Conservation (phyloP, 2,113 vertebrate species). For the Parus major region DNA sequence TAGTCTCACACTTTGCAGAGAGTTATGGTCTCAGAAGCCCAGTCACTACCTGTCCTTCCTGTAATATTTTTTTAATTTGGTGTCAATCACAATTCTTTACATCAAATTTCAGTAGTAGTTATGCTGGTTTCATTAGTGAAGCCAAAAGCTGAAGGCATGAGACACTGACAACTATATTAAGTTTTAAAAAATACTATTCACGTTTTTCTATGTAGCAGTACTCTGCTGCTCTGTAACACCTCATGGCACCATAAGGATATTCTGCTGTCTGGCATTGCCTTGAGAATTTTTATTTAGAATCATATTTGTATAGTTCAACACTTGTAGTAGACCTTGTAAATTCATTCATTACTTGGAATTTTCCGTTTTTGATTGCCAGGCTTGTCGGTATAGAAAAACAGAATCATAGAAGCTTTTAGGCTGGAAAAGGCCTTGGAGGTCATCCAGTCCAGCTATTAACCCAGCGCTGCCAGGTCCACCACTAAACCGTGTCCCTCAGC, state of each 20-base stretch:
- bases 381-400: not conserved
- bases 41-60: not conserved
- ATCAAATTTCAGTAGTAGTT: not conserved
- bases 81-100: not conserved
- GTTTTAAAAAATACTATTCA: not conserved
- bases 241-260: not conserved
- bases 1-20: not conserved
- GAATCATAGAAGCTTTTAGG: not conserved
- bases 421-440: not conserved
- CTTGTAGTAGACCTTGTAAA: not conserved
- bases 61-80: not conserved
- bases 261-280: not conserved
- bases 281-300: not conserved
- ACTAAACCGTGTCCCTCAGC: not conserved
- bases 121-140: not conserved
- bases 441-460: not conserved
- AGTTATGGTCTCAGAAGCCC: not conserved
- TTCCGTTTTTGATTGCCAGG: not conserved
- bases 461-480: not conserved
- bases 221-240: not conserved
- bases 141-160: not conserved
- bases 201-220: not conserved
- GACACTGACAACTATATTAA: not conserved
- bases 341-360: not conserved
- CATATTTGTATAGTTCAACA: fast-evolving